Evolutionary conservation across 2,797 vertebrate species (phyloP).

Genomic region (Phoeniculus purpureus): DNA sequence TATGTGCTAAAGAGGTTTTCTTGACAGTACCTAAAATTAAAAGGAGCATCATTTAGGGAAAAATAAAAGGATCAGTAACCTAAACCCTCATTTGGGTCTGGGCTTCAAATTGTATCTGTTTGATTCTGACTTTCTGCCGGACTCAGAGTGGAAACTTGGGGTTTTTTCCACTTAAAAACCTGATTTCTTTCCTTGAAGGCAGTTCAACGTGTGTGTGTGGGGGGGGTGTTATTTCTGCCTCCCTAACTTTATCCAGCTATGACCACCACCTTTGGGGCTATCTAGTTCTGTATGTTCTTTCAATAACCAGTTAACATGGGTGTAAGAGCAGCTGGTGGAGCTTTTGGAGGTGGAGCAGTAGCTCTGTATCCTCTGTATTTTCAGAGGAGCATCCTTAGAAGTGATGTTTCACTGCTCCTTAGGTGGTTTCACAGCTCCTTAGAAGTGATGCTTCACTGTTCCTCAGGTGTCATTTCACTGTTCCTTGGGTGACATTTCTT

Average conservation of each 20-base stretch:
- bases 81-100: conserved; percentile 61
- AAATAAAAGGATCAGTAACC: conserved; percentile 28
- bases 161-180: conserved; percentile 40
- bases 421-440: no score
- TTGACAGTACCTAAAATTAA: conserved; percentile 60
- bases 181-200: conserved; percentile 46
- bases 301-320: background rate
- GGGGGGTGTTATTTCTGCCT: background rate
- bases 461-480: no score
- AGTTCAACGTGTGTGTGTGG: no score
- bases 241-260: background rate
- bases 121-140: conserved; percentile 72
- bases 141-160: conserved; percentile 65
- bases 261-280: background rate
- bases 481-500: background rate
- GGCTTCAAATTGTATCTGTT: conserved; percentile 68
- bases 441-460: no score
- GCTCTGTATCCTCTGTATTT: conserved; percentile 20
- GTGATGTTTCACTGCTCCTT: no score
- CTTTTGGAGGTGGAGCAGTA: background rate
- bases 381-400: background rate
- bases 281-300: conserved; percentile 14
- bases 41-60: conserved; percentile 25
- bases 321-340: background rate
- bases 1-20: conserved; percentile 56